These are phyloP conservation scores for Luperina nickerlii DNA, from an alignment of 2,888 invertebrate species.

Conservation along the genomic window DNA sequence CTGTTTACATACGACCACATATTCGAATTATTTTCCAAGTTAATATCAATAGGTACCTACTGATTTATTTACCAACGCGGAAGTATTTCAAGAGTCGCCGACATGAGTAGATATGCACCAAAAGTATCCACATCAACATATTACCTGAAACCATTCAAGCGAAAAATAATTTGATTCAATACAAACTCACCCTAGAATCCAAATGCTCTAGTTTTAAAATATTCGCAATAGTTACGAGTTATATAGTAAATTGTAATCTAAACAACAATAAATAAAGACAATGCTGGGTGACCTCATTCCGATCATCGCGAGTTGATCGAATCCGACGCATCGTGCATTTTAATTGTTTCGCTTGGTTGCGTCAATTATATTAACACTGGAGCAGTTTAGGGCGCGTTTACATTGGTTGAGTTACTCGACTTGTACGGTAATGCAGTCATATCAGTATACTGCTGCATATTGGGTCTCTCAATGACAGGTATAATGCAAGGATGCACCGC, in stretches of 20 bases:
- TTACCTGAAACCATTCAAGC: constrained; percentile 18
- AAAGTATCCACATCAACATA: constrained; percentile 17
- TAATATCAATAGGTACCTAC: not conserved
- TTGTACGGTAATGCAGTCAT: not conserved
- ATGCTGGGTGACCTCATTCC: constrained; percentile 80
- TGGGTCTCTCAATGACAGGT: not conserved
- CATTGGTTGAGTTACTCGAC: not conserved
- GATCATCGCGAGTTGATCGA: constrained; percentile 73
- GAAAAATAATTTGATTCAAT: constrained; percentile 21
- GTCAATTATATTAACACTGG: constrained; percentile 67
- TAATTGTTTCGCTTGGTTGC: constrained; percentile 74
- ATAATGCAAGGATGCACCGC: not conserved
- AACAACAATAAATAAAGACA: constrained; percentile 79
- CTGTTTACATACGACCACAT: not conserved
- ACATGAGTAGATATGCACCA: not conserved
- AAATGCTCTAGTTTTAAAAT: constrained; percentile 22
- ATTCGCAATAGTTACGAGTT: constrained; percentile 3
- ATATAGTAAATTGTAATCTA: constrained; percentile 67
- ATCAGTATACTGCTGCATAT: not conserved
- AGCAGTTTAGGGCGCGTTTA: constrained; percentile 36
- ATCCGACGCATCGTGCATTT: constrained; percentile 76
- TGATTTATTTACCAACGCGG: not conserved
- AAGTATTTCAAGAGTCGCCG: constrained; percentile 2
- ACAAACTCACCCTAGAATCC: constrained; percentile 3
- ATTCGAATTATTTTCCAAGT: not conserved